Evolutionary conservation across 2,888 invertebrate genomes (phyloP).

Genomic region (Deilephila elpenor): DNA sequence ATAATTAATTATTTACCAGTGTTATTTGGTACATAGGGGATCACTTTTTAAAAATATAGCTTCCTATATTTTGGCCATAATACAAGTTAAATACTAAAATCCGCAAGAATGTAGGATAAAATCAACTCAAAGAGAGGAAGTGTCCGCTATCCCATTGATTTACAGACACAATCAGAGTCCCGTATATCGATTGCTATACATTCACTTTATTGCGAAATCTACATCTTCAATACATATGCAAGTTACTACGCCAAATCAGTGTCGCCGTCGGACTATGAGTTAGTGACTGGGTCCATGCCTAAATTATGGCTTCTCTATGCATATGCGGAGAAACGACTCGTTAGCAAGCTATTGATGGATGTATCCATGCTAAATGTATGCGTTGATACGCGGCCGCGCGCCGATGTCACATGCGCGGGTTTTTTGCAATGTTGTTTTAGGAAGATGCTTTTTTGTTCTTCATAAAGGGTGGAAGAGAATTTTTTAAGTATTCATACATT

Average conservation of each 20-base stretch:
- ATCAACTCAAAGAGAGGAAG: no score
- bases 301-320: conserved; percentile 79
- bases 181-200: not conserved
- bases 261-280: conserved; percentile 75
- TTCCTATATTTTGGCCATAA: no score
- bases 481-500: no score
- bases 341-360: conserved; percentile 68
- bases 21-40: no score
- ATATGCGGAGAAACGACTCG: conserved; percentile 75
- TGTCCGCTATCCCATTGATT: not conserved
- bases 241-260: conserved; percentile 64
- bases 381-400: conserved; percentile 15
- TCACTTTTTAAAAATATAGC: no score
- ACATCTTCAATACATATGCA: conserved; percentile 23
- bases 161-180: not conserved
- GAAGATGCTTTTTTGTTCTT: not conserved
- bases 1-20: not conserved
- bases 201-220: conserved; percentile 19
- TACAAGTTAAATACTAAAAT: no score
- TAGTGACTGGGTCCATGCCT: conserved; percentile 68
- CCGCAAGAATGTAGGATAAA: no score
- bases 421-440: not conserved
- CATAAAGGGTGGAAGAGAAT: not conserved
- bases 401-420: not conserved
- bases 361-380: conserved; percentile 37